Percentiles rank a stretch among this genome's conserved stretches.
Evolutionary conservation across 2,113 vertebrate species (phyloP).

Genomic region (Microtus oregoni): DNA sequence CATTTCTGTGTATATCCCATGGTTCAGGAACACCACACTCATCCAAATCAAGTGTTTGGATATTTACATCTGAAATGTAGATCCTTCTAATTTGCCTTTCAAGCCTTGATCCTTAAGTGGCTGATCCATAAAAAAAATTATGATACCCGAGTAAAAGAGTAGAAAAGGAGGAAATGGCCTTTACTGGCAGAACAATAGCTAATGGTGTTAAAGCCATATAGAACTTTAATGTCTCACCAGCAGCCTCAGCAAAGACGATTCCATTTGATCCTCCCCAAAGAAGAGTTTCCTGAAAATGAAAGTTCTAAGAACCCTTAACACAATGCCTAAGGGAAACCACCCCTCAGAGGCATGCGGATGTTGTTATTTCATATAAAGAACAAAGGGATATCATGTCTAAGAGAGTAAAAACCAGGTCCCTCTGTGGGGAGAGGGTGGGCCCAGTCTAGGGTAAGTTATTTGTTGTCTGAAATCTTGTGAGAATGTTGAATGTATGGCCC

Average conservation of each 20-base stretch:
- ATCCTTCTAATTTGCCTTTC: conserved; percentile 59
- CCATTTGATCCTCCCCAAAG: conserved; percentile 72
- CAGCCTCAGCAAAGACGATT: conserved; percentile 44
- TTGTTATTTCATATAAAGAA: conserved; percentile 53
- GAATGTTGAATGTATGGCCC: background rate
- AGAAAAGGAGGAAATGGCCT: conserved; percentile 67
- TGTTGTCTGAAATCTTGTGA: conserved; percentile 43
- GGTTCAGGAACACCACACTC: background rate
- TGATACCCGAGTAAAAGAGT: conserved; percentile 55
- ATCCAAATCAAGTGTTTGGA: conserved; percentile 36
- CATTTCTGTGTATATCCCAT: conserved; percentile 28
- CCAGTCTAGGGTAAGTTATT: conserved; percentile 40
- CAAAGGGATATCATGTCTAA: conserved; percentile 53
- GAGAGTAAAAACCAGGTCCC: conserved; percentile 55
- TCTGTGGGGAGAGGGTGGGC: conserved; percentile 45
- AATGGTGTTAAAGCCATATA: conserved; percentile 52
- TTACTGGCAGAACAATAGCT: conserved; percentile 62
- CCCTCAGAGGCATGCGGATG: conserved; percentile 48
- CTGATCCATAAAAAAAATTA: conserved; percentile 57
- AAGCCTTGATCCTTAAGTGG: conserved; percentile 45
- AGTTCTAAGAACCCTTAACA: conserved; percentile 73
- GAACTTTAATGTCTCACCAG: conserved; percentile 71
- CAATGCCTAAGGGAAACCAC: conserved; percentile 70
- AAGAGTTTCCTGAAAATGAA: conserved; percentile 73
- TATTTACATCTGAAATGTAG: conserved; percentile 48